Conservation (phyloP, 2,888 invertebrate species). For the Apamea monoglypha region DNA sequence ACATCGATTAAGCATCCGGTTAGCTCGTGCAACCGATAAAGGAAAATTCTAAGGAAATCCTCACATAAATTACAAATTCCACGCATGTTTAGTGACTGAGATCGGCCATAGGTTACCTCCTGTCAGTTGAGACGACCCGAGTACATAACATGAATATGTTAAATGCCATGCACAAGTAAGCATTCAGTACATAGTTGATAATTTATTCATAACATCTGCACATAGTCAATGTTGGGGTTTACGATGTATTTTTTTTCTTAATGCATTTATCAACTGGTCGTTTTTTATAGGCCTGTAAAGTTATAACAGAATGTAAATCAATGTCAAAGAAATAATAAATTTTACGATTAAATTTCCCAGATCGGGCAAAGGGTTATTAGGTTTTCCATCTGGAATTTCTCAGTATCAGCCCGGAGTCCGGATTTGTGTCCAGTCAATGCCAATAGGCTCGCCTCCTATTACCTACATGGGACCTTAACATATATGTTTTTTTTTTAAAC, state of each 20-base stretch:
- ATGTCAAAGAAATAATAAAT: too few relatives aligned
- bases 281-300: too few relatives aligned
- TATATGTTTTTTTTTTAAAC: too few relatives aligned
- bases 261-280: not conserved
- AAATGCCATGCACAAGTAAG: conserved; percentile 1
- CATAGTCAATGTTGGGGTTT: not conserved
- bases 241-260: not conserved
- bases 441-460: too few relatives aligned
- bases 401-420: too few relatives aligned
- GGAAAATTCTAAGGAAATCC: conserved; percentile 33
- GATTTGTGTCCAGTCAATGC: too few relatives aligned
- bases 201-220: not conserved
- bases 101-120: conserved; percentile 23
- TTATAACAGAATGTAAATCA: too few relatives aligned
- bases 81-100: conserved; percentile 17
- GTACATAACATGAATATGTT: conserved; percentile 34
- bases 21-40: conserved; percentile 4
- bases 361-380: too few relatives aligned
- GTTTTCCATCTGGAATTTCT: too few relatives aligned
- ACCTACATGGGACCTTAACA: too few relatives aligned
- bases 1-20: not conserved
- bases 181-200: not conserved
- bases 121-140: conserved; percentile 10
- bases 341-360: too few relatives aligned
- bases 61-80: conserved; percentile 34